Evolutionary conservation across 2,888 invertebrate species (phyloP).

Genomic region (Metacarcinus magister): DNA sequence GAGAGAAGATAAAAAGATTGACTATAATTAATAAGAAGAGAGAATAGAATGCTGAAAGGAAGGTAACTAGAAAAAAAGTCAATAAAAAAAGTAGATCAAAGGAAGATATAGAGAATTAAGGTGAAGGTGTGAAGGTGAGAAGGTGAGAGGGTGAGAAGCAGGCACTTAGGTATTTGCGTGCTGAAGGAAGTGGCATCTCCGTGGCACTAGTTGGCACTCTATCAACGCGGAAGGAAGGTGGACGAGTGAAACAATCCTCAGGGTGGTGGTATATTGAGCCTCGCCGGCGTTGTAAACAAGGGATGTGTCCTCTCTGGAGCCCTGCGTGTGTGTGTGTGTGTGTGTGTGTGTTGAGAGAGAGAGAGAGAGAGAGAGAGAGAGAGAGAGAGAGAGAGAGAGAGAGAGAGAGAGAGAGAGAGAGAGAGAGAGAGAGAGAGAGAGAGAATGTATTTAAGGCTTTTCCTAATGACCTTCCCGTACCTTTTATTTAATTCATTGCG

Average conservation of each 20-base stretch:
- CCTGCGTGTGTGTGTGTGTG: not conserved
- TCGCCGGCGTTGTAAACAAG: not conserved
- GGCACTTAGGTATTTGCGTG: conserved; percentile 6
- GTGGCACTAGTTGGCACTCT: not conserved
- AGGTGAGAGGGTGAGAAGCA: not conserved
- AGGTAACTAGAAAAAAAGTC: not conserved
- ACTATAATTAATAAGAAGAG: not conserved
- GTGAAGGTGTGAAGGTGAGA: too few relatives aligned
- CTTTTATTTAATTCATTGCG: too few relatives aligned
- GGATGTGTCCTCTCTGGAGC: not conserved
- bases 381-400: too few relatives aligned
- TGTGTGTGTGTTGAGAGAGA: not conserved
- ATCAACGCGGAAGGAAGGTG: conserved; percentile 16
- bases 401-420: too few relatives aligned
- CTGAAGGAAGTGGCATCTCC: not conserved
- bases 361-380: not conserved
- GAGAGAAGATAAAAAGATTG: not conserved
- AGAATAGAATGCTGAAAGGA: not conserved
- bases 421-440: too few relatives aligned
- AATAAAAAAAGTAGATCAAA: not conserved
- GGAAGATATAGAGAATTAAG: not conserved
- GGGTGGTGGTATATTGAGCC: not conserved
- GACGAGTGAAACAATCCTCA: not conserved
- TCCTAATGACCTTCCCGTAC: too few relatives aligned
- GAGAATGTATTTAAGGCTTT: too few relatives aligned